Base-by-base conservation (phyloP, 2,797 vertebrate species). In the Catostomus latipinnis region DNA sequence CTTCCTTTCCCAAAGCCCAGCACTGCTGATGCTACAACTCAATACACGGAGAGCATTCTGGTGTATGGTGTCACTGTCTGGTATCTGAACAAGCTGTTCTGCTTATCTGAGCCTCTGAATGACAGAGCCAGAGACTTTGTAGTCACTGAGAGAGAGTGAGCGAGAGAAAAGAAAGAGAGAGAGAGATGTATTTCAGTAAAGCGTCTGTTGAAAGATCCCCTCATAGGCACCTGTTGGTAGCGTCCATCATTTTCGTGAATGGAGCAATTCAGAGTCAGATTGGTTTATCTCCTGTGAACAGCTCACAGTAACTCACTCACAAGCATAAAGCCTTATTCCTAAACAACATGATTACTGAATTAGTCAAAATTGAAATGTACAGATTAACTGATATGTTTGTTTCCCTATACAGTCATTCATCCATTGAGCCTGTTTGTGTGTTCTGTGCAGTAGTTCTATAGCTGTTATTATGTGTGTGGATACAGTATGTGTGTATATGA, bases 11-110 rank as follows among this genome's bases (percentile, higher is more conserved):
- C 84, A 80, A 85, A 85, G 83, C 71, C 85, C 8, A 71, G 87
- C 88, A 85, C 78, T 84, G 90, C 79, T 92, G 93, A 95, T 89
- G 90, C 83, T 78, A 88, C 58, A 85, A 90, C 82, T 94, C 90
- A 90, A 88, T 89, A 85, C 76, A 85, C 82, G 72, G 86, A 83
- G 86, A 88, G 83, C 87, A 89, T 88, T 77, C 87, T 90, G 88
- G 92, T 93, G 91, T 70, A 87, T 93, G 90, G 92, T 92, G 91
- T 94, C 92, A 91, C 91, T 93, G 58, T 89, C 82, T 92, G 90
- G 90, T 90, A 88, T 89, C 85, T 82, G 86, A 90, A 92, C 90
- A 89, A 92, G 86, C 89, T 87, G 90, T 87, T 92, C 89, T 90
- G 88, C 84, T 93, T 94, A 93, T 94, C 93, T 90, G 88, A 88